These are phyloP conservation scores for Pyxicephalus adspersus DNA, from an alignment of 2,113 vertebrate genomes.

Conservation along the genomic window DNA sequence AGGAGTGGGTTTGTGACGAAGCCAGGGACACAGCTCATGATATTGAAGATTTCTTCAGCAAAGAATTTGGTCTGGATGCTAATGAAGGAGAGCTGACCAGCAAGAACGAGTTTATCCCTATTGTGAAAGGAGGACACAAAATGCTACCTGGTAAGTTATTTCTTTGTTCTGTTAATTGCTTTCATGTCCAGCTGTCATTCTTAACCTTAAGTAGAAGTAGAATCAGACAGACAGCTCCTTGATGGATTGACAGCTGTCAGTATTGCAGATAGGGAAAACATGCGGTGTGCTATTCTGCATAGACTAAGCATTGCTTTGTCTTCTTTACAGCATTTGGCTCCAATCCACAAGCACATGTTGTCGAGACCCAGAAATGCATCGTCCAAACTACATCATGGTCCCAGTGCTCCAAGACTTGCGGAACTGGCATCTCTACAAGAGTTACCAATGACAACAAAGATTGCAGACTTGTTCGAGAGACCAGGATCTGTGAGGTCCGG, in stretches of 20 bases:
- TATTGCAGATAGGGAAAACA: neutral
- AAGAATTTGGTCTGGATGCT: slow-evolving; percentile 76
- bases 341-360: slow-evolving; percentile 76
- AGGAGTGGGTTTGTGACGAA: slow-evolving; percentile 93
- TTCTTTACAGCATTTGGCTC: slow-evolving; percentile 71
- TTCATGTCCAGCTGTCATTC: neutral
- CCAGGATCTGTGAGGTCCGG: slow-evolving; percentile 92
- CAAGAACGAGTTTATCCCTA: slow-evolving; percentile 89
- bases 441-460: slow-evolving; percentile 94
- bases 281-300: neutral
- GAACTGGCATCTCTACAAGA: slow-evolving; percentile 92
- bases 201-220: neutral
- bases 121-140: slow-evolving; percentile 85
- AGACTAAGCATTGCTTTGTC: slow-evolving; percentile 17
- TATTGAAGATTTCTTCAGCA: slow-evolving; percentile 77
- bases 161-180: no score
- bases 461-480: slow-evolving; percentile 93
- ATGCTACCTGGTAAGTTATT: slow-evolving; percentile 85
- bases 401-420: slow-evolving; percentile 95
- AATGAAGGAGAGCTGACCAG: slow-evolving; percentile 86
- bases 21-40: slow-evolving; percentile 74
- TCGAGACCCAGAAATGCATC: slow-evolving; percentile 89
- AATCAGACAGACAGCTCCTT: neutral
- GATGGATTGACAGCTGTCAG: neutral
- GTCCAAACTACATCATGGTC: slow-evolving; percentile 97